Base-by-base conservation (phyloP, 2,888 invertebrate species). In the Pollenia labialis region DNA sequence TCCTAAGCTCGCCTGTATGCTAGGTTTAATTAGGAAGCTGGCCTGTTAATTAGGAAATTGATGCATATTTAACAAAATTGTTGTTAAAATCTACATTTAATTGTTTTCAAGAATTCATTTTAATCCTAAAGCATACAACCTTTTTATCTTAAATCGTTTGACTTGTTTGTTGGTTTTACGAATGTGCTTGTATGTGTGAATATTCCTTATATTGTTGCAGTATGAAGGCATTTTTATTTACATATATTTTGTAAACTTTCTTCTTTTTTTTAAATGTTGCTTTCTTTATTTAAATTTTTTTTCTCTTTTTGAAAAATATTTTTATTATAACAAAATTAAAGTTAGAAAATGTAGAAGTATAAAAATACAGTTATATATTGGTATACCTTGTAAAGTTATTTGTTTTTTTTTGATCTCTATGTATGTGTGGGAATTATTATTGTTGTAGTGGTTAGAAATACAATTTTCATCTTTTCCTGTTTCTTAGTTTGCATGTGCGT, bases 221-320 rank as follows among this genome's bases (percentile, higher is more conserved):
- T 62, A 68, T 85, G 60, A 85, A 75, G 74, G 84, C 58, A 68
- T 85, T 85, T 83, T 74, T 85, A 85, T 85, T 85, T 85, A 80
- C 69, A 74, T 85, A 80, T 74, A 74, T 85, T 68, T 85, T 40
- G 50, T 50, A 76, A 81, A 75, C 76, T 68, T 81, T 14, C 58
- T 75, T 81, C 18, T 14, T 42, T 76, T 40, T 54, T 32, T 32
- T 32, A 32, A 32, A 6, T 83, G 71, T 77, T 71, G 62, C 46
- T 60, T 42, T 56, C 32, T 23, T 44, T 56, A 32, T 60, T 66
- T 72, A 4, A 18, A 75, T 52, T 54, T 46, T 46, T 32, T 75
- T 76, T 82, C 60, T 16, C 8, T 71, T 56, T 56, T 16, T 6
- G 16, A 12, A 23, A 32, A 79, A 58, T 18, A 50, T 48, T 80